Percentiles rank a stretch among this genome's conserved stretches.
Evolutionary conservation across 2,888 invertebrate species (phyloP).

Genomic region (Mantis religiosa): DNA sequence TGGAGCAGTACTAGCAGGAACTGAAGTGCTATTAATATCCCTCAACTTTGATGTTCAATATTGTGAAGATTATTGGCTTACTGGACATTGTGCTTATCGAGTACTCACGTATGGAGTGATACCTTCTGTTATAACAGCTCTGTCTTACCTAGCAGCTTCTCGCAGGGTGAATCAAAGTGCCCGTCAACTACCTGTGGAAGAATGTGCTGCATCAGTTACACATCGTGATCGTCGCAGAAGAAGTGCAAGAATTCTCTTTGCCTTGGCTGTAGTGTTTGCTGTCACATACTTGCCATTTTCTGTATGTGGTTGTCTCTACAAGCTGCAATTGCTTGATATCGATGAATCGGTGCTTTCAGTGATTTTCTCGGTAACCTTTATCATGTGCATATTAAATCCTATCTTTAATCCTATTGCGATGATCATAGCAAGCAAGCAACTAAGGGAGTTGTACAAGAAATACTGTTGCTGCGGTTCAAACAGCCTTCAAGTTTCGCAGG

Average conservation of each 20-base stretch:
- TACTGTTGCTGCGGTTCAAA: neutral
- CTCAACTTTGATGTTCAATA: neutral
- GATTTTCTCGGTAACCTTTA: neutral
- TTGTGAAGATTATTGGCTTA: neutral
- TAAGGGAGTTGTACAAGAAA: neutral
- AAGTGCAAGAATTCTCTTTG: neutral
- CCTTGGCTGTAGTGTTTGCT: neutral
- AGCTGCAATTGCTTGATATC: neutral
- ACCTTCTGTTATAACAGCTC: neutral
- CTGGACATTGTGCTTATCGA: neutral
- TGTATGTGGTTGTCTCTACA: neutral
- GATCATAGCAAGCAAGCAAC: neutral
- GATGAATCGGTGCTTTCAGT: neutral
- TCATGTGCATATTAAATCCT: neutral
- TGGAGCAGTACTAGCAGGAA: neutral
- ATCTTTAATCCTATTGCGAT: neutral
- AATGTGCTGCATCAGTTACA: neutral
- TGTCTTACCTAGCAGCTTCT: neutral
- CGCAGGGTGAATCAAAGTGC: neutral
- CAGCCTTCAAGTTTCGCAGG: too few relatives aligned
- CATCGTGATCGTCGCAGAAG: neutral
- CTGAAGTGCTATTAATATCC: neutral
- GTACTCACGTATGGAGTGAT: neutral
- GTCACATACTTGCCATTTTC: neutral
- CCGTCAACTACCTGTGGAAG: neutral